Evolutionary conservation across 2,113 vertebrate genomes (phyloP).

Genomic region (Siniperca knerii): DNA sequence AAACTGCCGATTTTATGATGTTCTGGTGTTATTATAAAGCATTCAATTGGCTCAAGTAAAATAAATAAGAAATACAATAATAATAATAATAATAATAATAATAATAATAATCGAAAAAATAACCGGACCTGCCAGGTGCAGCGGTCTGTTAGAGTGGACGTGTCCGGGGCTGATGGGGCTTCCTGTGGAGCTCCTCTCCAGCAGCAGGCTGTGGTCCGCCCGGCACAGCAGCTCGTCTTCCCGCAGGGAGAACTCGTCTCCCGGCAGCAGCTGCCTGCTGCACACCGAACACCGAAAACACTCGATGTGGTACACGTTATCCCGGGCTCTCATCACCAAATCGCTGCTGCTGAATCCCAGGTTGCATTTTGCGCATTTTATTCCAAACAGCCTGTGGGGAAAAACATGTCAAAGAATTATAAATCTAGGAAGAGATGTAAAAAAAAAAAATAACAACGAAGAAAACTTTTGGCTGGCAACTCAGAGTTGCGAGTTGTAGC

Average conservation of each 20-base stretch:
- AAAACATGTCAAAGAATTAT: not conserved
- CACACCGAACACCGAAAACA: conserved; percentile 96
- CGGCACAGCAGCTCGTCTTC: conserved; percentile 93
- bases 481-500: not conserved
- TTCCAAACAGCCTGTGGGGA: conserved; percentile 89
- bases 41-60: not conserved
- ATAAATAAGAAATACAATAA: not conserved
- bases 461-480: conserved; percentile 1
- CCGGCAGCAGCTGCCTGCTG: conserved; percentile 93
- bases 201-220: conserved; percentile 89
- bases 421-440: not conserved
- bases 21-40: not conserved
- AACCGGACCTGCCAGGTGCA: conserved; percentile 87
- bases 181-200: conserved; percentile 85
- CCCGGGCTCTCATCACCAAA: conserved; percentile 93
- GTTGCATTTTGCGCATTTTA: conserved; percentile 94
- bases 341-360: conserved; percentile 93
- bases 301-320: conserved; percentile 94
- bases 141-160: conserved; percentile 82
- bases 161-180: conserved; percentile 88
- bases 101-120: not conserved
- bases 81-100: conserved; percentile 8
- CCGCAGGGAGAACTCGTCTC: conserved; percentile 94
- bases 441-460: not conserved
- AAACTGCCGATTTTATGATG: not conserved